Base-by-base conservation (phyloP, 2,797 vertebrate species). In the Lagodon rhomboides region DNA sequence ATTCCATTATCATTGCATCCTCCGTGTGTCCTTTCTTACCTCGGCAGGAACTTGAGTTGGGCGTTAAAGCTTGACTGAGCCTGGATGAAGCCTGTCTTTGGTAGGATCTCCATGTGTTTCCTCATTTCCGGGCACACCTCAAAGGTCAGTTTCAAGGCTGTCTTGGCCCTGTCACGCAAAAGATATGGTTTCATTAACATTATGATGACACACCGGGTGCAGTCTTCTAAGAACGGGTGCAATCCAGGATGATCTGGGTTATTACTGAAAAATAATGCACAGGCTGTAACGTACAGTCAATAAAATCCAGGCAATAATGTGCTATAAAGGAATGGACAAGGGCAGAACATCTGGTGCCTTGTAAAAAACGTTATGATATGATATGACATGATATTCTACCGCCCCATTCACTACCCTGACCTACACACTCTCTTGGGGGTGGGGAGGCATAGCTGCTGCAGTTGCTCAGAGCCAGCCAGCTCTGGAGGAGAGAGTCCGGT, bases 21-120 rank as follows among this genome's bases (percentile, higher is more conserved):
- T 85, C 54, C 55, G 23, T 25, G 69, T 82, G 87, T 82, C 87
- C 84, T 86, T 15, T 17, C 89, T 93, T 93, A 99, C 98, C 97
- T 97, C 12, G 98, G 97, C 86, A 95, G 91, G 91, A 99, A 99
- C 94, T 95, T 98, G 87, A 99, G 89, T 30, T 96, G 97, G 38
- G 96, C 95, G 0, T 89, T 94, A 80, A 96, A 97, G 78, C 90
- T 95, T 0, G 97, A 96, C 16, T 92, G 93, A 8, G 97, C 92
- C 91, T 97, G 97, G 78, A 99, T 92, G 84, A 94, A 96, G 51
- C 95, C 95, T 0, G 86, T 96, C 92, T 96, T 96, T 0, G 98
- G 98, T 25, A 97, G 89, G 61, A 99, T 94, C 89, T 98, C 95
- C 90, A 99, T 85, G 92, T 99, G 97, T 68, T 94, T 97, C 75